Evolutionary conservation across 1,140 invertebrate genomes (phyloP).

Genomic region (Zaprionus inermis): DNA sequence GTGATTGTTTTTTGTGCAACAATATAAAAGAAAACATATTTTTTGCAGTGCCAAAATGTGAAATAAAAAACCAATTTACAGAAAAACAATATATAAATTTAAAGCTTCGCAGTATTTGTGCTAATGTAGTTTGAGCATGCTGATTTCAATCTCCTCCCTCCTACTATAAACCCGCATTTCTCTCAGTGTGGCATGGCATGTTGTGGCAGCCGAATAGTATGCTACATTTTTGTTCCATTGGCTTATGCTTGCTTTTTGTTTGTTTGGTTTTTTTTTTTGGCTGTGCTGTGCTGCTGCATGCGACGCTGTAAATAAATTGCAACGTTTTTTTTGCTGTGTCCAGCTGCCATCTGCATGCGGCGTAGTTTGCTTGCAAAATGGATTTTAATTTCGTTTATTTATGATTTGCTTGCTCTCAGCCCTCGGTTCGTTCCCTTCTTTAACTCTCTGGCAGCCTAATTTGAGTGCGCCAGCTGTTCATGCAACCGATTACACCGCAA

Average conservation of each 20-base stretch:
- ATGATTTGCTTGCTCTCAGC: conserved; percentile 73
- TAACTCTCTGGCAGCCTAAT: conserved; percentile 22
- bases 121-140: conserved; percentile 72
- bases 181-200: conserved; percentile 37
- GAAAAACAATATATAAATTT: conserved; percentile 57
- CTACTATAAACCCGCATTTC: neutral
- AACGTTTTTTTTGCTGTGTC: conserved; percentile 27
- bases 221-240: conserved; percentile 39
- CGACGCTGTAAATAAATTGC: conserved; percentile 48
- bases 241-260: conserved; percentile 37
- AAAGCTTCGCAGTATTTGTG: conserved; percentile 84
- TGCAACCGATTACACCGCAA: conserved; percentile 14
- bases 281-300: conserved; percentile 29
- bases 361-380: conserved; percentile 62
- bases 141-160: neutral
- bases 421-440: conserved; percentile 17
- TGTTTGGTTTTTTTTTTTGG: conserved; percentile 37
- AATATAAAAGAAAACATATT: conserved; percentile 49
- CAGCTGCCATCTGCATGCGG: conserved; percentile 63
- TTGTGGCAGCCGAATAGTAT: conserved; percentile 60
- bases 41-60: conserved; percentile 62
- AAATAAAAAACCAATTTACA: conserved; percentile 44
- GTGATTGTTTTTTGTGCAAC: conserved; percentile 45
- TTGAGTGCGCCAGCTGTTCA: conserved; percentile 3
- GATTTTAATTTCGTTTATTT: conserved; percentile 74